These are phyloP conservation scores for Chloebia gouldiae DNA, from an alignment of 2,113 vertebrate genomes.

Conservation along the genomic window DNA sequence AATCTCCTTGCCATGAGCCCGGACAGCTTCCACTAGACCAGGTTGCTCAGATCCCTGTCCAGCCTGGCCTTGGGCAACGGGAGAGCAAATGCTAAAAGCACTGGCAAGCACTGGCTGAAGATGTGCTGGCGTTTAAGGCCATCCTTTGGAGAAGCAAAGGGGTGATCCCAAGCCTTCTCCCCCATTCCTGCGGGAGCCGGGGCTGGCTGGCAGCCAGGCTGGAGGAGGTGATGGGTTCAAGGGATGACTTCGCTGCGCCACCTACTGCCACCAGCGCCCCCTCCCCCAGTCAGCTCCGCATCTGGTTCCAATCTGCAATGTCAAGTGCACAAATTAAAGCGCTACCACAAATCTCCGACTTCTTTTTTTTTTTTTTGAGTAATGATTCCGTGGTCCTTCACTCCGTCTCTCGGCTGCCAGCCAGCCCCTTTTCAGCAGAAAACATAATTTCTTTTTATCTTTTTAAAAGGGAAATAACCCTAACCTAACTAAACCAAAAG, in stretches of 20 bases:
- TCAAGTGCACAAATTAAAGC: conserved; percentile 72
- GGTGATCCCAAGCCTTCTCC: neutral
- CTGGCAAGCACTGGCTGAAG: neutral
- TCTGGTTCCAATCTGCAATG: conserved; percentile 73
- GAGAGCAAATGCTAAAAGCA: neutral
- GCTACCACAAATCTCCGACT: conserved; percentile 44
- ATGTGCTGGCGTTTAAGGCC: neutral
- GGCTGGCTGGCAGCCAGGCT: conserved; percentile 49
- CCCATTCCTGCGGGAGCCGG: neutral
- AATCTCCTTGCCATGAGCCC: neutral
- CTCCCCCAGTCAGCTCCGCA: conserved; percentile 13
- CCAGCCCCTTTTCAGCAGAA: neutral
- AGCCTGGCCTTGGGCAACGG: neutral
- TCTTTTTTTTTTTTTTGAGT: neutral
- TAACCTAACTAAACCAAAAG: neutral
- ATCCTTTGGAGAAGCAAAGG: neutral
- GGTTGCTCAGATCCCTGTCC: neutral
- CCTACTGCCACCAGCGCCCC: conserved; percentile 54
- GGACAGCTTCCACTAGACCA: neutral
- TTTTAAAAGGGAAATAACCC: neutral
- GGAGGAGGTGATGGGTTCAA: conserved; percentile 43
- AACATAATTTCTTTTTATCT: neutral
- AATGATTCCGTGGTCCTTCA: neutral
- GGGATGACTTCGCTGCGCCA: conserved; percentile 58
- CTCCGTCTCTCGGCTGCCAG: neutral